Percentiles rank a stretch among this genome's conserved stretches.
phyloP scores from a whole-genome alignment of 37 sponge, comb jelly and placozoan species.

The Theonella swinhoei region DNA sequence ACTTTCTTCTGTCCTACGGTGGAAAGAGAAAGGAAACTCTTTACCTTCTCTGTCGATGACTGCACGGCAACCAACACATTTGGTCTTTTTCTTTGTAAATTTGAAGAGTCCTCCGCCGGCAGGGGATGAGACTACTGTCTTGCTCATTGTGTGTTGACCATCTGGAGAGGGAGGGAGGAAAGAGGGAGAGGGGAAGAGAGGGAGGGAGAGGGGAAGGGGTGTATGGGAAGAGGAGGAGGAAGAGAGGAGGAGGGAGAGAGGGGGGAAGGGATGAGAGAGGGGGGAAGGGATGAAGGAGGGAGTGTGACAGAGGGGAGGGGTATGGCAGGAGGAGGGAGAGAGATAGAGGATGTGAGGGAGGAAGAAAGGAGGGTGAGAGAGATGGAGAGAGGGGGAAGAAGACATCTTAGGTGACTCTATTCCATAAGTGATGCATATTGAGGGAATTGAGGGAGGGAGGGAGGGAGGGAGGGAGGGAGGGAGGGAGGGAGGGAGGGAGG shows the following conservation, averaged over 20 bases:
- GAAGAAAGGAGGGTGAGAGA: not conserved
- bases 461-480: not conserved
- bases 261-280: too few species aligned
- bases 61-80: conserved; percentile 91
- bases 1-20: too few species aligned
- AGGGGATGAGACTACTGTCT: conserved; percentile 80
- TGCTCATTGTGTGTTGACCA: conserved; percentile 87
- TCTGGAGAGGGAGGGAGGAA: conserved; percentile 61
- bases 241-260: not conserved
- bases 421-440: too few species aligned
- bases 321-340: not conserved
- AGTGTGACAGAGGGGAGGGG: not conserved
- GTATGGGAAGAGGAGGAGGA: not conserved
- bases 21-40: too few species aligned
- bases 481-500: conserved; percentile 1
- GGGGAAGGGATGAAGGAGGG: not conserved
- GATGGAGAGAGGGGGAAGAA: not conserved
- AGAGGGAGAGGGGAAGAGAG: not conserved
- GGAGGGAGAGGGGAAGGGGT: not conserved
- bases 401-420: too few species aligned
- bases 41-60: conserved; percentile 73
- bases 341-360: not conserved
- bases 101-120: conserved; percentile 73
- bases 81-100: conserved; percentile 86
- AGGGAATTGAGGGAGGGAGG: too few species aligned